Conservation (phyloP, 2,797 vertebrate species). For the Manis crassicaudata region DNA sequence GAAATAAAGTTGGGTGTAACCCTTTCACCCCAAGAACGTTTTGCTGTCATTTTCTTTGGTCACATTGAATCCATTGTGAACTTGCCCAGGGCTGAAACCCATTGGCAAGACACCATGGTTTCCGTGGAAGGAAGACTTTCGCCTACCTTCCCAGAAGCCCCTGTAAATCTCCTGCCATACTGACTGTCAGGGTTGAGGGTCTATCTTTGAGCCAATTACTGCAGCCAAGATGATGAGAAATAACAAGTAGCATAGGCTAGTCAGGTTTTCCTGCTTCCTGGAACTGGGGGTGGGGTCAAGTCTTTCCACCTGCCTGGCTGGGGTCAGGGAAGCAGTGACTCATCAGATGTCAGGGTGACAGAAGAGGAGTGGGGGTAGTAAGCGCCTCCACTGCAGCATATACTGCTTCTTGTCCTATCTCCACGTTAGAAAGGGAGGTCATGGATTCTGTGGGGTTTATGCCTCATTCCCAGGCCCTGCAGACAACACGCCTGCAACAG, state of each 20-base stretch:
- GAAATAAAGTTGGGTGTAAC: too few relatives aligned
- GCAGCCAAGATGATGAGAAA: neutral
- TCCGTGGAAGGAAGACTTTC: neutral
- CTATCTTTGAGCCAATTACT: neutral
- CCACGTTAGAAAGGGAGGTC: neutral
- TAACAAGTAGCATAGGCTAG: neutral
- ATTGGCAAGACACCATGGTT: neutral
- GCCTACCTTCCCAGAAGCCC: neutral
- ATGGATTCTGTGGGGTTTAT: neutral
- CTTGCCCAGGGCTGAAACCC: too few relatives aligned
- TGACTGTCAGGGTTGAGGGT: neutral
- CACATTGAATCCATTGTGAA: too few relatives aligned
- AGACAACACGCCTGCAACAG: accelerated
- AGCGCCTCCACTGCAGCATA: accelerated
- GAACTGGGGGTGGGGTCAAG: neutral
- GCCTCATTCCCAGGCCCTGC: neutral
- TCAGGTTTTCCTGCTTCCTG: neutral
- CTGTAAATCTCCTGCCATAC: neutral
- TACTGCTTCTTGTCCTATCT: too few relatives aligned
- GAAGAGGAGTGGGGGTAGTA: neutral
- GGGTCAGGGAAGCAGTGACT: neutral
- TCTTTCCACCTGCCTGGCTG: neutral
- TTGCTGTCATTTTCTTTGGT: too few relatives aligned
- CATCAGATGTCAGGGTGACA: neutral
- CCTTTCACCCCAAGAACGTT: too few relatives aligned